Conservation (phyloP, 2,113 vertebrate species). For the Bucco capensis region DNA sequence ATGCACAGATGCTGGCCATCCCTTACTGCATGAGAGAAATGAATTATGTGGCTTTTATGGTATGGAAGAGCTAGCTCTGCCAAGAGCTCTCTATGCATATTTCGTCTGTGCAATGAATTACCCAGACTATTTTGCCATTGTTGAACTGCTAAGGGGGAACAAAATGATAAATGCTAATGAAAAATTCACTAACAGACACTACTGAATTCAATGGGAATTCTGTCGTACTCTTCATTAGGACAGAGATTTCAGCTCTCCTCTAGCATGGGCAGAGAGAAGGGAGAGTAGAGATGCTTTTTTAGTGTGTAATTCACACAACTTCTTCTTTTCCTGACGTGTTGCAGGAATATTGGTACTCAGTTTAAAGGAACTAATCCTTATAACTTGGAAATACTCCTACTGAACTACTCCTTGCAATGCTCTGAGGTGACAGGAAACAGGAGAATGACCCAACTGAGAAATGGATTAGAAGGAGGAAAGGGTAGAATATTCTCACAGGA, state of each 20-base stretch:
- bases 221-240: neutral
- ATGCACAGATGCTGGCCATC: neutral
- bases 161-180: constrained; percentile 38
- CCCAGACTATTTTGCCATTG: neutral
- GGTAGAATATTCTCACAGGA: neutral
- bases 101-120: constrained; percentile 35
- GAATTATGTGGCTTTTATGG: constrained; percentile 10
- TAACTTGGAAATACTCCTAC: neutral
- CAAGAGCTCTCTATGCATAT: neutral
- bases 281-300: neutral
- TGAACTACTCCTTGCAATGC: neutral
- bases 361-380: constrained; percentile 23
- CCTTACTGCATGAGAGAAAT: neutral
- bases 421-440: neutral
- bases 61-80: constrained; percentile 38
- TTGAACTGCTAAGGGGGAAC: neutral
- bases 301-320: neutral
- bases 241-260: neutral
- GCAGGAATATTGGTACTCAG: neutral
- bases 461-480: neutral
- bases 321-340: neutral
- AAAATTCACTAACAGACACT: constrained; percentile 9
- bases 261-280: neutral
- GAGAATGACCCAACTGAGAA: neutral
- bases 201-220: neutral